phyloP scores from a whole-genome alignment of 2,113 vertebrate species.

The Cervus canadensis region DNA sequence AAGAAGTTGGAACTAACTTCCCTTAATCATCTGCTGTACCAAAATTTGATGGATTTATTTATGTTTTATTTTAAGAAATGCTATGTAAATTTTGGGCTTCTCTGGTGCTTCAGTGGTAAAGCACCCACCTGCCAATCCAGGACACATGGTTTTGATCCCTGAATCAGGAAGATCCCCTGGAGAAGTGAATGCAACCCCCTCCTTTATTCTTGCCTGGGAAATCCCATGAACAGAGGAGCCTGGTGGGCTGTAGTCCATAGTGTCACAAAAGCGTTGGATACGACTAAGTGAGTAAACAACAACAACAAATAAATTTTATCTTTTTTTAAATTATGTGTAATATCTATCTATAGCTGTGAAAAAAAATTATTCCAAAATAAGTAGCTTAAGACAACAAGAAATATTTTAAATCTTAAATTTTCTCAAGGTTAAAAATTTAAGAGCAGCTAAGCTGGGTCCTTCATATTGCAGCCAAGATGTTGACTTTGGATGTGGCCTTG shows the following conservation, averaged over 20 bases:
- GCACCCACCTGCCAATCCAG: no score
- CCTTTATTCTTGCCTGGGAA: no score
- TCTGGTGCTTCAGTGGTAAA: no score
- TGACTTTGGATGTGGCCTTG: background rate
- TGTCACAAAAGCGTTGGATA: background rate
- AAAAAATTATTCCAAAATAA: background rate
- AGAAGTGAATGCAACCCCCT: no score
- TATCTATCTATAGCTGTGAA: background rate
- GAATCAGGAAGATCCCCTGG: no score
- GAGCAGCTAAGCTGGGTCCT: background rate
- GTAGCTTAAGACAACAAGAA: background rate
- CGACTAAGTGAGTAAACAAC: background rate
- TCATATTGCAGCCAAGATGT: background rate
- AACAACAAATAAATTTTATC: background rate
- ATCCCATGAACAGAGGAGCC: no score
- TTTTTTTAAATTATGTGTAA: background rate
- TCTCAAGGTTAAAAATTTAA: background rate
- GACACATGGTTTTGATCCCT: no score
- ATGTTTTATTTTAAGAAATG: background rate
- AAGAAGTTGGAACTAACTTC: background rate
- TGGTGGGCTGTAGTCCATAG: no score
- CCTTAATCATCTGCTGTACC: background rate
- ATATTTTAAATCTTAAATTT: background rate
- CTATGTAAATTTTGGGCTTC: background rate
- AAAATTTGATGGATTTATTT: background rate